phyloP scores from a whole-genome alignment of 2,797 vertebrate species.

The Clarias pachynema region DNA sequence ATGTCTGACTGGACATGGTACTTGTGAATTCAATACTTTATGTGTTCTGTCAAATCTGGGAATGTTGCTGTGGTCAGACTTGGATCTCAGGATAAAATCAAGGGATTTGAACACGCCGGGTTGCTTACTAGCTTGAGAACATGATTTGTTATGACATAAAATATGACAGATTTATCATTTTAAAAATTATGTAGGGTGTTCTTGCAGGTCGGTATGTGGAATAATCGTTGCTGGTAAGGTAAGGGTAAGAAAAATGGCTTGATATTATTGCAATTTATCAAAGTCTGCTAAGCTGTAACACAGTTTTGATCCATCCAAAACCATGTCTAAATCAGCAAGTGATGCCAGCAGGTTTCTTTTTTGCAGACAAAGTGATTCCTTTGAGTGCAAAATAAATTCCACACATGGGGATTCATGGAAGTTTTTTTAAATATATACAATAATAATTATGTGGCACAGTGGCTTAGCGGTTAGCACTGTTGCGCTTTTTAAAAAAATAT shows the following conservation, averaged over 20 bases:
- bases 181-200: neutral
- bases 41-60: neutral
- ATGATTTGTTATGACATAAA: neutral
- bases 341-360: neutral
- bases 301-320: neutral
- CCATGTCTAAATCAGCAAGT: neutral
- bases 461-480: too few relatives aligned
- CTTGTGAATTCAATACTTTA: neutral
- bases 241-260: neutral
- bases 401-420: neutral
- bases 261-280: too few relatives aligned
- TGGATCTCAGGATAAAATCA: neutral
- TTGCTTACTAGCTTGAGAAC: neutral
- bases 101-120: neutral
- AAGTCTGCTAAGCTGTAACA: neutral
- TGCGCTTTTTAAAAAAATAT: too few relatives aligned
- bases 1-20: neutral
- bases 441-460: neutral
- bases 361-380: neutral
- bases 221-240: neutral
- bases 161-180: neutral
- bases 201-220: neutral
- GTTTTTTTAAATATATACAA: neutral
- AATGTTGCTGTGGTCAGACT: neutral
- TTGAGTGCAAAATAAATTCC: neutral